phyloP scores from a whole-genome alignment of 1,140 invertebrate genomes.

The Psix sp. region DNA sequence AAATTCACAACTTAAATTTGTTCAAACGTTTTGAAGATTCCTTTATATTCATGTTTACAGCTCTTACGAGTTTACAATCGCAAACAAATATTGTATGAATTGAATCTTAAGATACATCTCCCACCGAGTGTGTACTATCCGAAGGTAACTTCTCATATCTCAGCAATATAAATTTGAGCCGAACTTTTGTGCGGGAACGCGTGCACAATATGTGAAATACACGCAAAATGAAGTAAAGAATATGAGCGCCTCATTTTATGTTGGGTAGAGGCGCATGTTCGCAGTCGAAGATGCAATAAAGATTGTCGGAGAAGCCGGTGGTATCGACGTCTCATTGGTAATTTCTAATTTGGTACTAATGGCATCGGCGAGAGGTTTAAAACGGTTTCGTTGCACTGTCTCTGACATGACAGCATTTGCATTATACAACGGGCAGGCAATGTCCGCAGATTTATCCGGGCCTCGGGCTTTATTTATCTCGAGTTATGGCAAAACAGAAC shows the following conservation, averaged over 20 bases:
- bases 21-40: too few relatives aligned
- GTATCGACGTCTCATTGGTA: slow-evolving; percentile 56
- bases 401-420: slow-evolving; percentile 73
- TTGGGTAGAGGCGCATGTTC: slow-evolving; percentile 43
- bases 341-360: slow-evolving; percentile 62
- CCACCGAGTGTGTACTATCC: too few relatives aligned
- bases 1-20: too few relatives aligned
- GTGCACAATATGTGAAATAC: too few relatives aligned
- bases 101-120: too few relatives aligned
- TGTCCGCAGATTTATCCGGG: slow-evolving; percentile 70
- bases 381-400: slow-evolving; percentile 53
- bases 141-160: too few relatives aligned
- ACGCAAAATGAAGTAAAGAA: slow-evolving; percentile 36
- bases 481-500: slow-evolving; percentile 73
- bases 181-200: too few relatives aligned
- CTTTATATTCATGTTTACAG: too few relatives aligned
- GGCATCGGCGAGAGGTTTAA: slow-evolving; percentile 46
- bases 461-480: slow-evolving; percentile 71
- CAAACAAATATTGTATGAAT: too few relatives aligned
- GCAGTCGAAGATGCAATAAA: slow-evolving; percentile 51
- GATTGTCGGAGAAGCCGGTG: slow-evolving; percentile 33
- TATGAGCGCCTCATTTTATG: slow-evolving; percentile 41
- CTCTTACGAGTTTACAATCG: too few relatives aligned
- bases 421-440: slow-evolving; percentile 69
- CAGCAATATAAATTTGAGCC: too few relatives aligned